Evolutionary conservation across 2,888 invertebrate genomes (phyloP).

Genomic region (Tinea semifulvella): DNA sequence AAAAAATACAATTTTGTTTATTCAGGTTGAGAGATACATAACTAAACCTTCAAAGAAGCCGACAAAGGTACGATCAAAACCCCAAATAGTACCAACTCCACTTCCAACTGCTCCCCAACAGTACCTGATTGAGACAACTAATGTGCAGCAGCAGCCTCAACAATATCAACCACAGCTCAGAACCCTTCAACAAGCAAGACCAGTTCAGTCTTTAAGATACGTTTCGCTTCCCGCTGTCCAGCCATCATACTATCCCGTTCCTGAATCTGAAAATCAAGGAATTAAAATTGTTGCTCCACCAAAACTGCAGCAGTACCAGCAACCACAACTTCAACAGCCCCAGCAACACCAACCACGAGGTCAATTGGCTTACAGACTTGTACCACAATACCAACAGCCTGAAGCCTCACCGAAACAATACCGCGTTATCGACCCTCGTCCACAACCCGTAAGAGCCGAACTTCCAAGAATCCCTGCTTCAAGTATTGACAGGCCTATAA

Average conservation of each 20-base stretch:
- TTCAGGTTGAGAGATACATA: constrained; percentile 53
- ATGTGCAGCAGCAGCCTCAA: constrained; percentile 36
- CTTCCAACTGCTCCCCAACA: constrained; percentile 51
- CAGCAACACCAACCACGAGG: constrained; percentile 38
- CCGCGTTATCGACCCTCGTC: constrained; percentile 42
- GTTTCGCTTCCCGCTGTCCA: constrained; percentile 12
- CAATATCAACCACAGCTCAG: constrained; percentile 9
- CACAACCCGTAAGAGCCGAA: constrained; percentile 40
- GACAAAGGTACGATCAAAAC: constrained; percentile 47
- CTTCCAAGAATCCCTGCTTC: constrained; percentile 34
- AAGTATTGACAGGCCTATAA: constrained; percentile 43
- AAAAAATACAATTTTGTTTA: constrained; percentile 19
- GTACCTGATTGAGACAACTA: constrained; percentile 59
- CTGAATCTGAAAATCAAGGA: constrained; percentile 46
- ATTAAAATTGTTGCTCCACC: constrained; percentile 56
- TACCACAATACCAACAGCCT: constrained; percentile 41
- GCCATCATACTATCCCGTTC: constrained; percentile 36
- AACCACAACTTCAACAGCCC: constrained; percentile 31
- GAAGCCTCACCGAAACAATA: constrained; percentile 52
- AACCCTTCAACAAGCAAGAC: constrained; percentile 27
- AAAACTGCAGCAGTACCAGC: constrained; percentile 36
- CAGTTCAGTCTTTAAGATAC: constrained; percentile 15
- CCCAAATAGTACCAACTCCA: constrained; percentile 36
- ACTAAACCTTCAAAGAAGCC: constrained; percentile 50
- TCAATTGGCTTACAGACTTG: constrained; percentile 37